phyloP scores from a whole-genome alignment of 2,888 invertebrate species.

The Apeira syringaria region DNA sequence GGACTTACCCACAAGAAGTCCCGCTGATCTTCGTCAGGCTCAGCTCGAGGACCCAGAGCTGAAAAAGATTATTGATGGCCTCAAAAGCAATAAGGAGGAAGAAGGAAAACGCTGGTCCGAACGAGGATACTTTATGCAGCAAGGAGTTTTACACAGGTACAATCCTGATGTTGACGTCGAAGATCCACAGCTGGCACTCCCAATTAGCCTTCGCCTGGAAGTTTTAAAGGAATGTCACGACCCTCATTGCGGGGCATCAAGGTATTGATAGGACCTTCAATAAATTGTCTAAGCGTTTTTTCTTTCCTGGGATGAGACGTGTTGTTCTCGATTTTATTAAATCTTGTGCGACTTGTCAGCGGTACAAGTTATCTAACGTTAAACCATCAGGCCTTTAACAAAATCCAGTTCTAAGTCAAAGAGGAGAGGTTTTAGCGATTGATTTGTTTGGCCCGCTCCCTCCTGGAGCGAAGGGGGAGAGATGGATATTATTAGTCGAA shows the following conservation, averaged over 20 bases:
- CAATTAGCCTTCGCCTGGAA: no score
- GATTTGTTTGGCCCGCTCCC: no score
- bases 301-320: slow-evolving; percentile 5
- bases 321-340: slow-evolving; percentile 6
- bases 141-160: not conserved
- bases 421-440: slow-evolving; percentile 27
- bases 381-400: slow-evolving; percentile 19
- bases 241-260: slow-evolving; percentile 3
- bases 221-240: no score
- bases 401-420: slow-evolving; percentile 6
- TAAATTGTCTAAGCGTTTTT: not conserved
- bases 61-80: not conserved
- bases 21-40: not conserved
- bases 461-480: no score
- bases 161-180: slow-evolving; percentile 2
- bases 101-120: no score
- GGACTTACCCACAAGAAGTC: not conserved
- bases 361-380: slow-evolving; percentile 11
- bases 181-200: not conserved
- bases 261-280: slow-evolving; percentile 4
- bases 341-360: slow-evolving; percentile 8
- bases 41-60: not conserved
- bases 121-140: slow-evolving; percentile 1
- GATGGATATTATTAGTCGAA: no score
- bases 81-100: not conserved